These are phyloP conservation scores for Ascidia mentula DNA, from an alignment of 23 tunicate species.

Conservation along the genomic window DNA sequence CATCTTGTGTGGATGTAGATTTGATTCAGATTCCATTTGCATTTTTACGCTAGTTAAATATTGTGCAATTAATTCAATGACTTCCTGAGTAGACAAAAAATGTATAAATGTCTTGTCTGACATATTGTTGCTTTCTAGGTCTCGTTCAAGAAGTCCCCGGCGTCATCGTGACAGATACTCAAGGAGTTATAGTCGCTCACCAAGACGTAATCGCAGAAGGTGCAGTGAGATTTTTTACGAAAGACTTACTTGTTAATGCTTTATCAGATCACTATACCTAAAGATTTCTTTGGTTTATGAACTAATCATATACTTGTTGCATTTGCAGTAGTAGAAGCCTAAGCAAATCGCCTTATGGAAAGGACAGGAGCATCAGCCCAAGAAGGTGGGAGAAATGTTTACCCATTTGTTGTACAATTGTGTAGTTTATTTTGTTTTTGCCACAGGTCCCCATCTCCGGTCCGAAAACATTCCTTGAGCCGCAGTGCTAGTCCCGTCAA, in stretches of 20 bases:
- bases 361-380: not conserved
- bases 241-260: not conserved
- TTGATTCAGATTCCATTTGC: not conserved
- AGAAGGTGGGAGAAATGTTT: conserved; percentile 10
- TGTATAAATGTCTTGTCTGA: not conserved
- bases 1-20: not conserved
- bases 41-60: too few relatives aligned
- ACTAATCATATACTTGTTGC: too few relatives aligned
- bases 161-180: conserved; percentile 13
- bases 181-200: not conserved
- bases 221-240: not conserved
- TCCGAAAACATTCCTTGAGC: not conserved
- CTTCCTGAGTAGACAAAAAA: too few relatives aligned
- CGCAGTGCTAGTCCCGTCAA: conserved; percentile 6
- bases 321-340: not conserved
- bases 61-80: too few relatives aligned
- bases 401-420: not conserved
- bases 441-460: not conserved
- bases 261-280: not conserved
- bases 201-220: conserved; percentile 1
- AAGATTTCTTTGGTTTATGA: not conserved
- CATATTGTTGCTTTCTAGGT: conserved; percentile 2
- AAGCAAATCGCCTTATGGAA: not conserved
- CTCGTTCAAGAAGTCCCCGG: conserved; percentile 38
- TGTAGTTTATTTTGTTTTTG: not conserved